A percentile compares a stretch with the other conserved stretches of the same genome.
Evolutionary conservation across 2,113 vertebrate genomes (phyloP).

Genomic region (Cyrtonyx montezumae): DNA sequence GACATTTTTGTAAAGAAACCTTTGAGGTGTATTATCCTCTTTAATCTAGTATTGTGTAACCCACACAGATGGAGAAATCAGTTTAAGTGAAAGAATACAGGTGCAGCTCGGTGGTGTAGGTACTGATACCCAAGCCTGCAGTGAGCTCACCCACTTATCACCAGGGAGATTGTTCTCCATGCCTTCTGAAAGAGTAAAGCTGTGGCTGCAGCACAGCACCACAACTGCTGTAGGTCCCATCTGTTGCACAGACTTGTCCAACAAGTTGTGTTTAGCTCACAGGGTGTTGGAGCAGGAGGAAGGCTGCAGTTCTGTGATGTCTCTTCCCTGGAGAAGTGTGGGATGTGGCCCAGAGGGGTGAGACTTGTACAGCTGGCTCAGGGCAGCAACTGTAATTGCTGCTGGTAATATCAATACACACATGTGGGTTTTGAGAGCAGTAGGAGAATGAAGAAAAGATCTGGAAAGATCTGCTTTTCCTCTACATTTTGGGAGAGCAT

Average conservation of each 20-base stretch:
- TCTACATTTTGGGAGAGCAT: neutral
- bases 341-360: neutral
- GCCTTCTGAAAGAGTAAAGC: neutral
- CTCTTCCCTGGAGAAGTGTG: fast-evolving
- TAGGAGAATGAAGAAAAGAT: neutral
- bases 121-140: neutral
- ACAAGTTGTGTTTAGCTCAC: neutral
- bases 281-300: neutral
- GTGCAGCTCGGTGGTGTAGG: neutral
- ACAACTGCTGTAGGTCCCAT: neutral
- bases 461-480: neutral
- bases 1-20: neutral
- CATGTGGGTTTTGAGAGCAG: neutral
- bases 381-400: neutral
- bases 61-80: neutral
- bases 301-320: neutral
- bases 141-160: neutral
- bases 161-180: neutral
- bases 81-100: neutral
- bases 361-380: neutral
- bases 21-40: neutral
- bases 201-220: neutral
- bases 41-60: neutral
- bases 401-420: neutral
- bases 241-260: neutral